A percentile compares a stretch with the other conserved stretches of the same genome.
Evolutionary conservation across 1,140 invertebrate species (phyloP).

Genomic region (Scaptodrosophila lebanonensis): DNA sequence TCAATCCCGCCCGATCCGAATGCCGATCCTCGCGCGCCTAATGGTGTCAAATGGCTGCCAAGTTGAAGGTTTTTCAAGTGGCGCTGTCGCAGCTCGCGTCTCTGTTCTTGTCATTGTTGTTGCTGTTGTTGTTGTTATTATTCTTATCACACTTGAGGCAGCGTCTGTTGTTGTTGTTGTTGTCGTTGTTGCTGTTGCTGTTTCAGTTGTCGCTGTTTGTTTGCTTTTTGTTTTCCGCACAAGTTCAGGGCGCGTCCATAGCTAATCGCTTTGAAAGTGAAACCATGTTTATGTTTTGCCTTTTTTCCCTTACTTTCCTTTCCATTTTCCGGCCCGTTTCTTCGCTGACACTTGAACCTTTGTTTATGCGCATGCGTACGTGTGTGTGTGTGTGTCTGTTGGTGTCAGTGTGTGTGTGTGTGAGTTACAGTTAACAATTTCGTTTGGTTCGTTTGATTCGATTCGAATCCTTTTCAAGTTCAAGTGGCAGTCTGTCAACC

Average conservation of each 20-base stretch:
- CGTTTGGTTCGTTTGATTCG: too few species aligned
- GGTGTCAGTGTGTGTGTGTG: too few species aligned
- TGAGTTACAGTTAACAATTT: too few species aligned
- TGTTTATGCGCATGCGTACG: conserved; percentile 21
- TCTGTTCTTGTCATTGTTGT: too few species aligned
- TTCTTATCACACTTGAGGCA: conserved; percentile 41
- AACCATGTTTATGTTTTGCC: conserved; percentile 66
- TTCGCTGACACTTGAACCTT: conserved; percentile 30
- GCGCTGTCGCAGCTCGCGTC: conserved; percentile 6
- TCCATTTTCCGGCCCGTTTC: conserved; percentile 44
- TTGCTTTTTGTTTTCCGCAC: conserved; percentile 58
- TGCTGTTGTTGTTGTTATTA: conserved; percentile 13
- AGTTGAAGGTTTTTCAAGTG: conserved; percentile 34
- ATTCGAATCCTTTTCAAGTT: too few species aligned
- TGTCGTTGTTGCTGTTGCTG: conserved; percentile 30
- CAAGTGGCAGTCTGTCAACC: conserved; percentile 22
- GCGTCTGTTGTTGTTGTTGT: neutral
- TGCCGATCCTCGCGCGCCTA: conserved; percentile 9
- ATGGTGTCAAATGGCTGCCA: conserved; percentile 59
- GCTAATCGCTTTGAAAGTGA: conserved; percentile 73
- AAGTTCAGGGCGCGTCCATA: conserved; percentile 51
- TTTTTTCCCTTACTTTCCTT: too few species aligned
- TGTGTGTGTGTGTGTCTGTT: conserved; percentile 27
- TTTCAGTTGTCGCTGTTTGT: too few species aligned
- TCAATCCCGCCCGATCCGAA: conserved; percentile 13